Evolutionary conservation across 2,797 vertebrate genomes (phyloP), one percentile per base, ranked within the genome.

Genomic region (Epinephelus coioides): DNA sequence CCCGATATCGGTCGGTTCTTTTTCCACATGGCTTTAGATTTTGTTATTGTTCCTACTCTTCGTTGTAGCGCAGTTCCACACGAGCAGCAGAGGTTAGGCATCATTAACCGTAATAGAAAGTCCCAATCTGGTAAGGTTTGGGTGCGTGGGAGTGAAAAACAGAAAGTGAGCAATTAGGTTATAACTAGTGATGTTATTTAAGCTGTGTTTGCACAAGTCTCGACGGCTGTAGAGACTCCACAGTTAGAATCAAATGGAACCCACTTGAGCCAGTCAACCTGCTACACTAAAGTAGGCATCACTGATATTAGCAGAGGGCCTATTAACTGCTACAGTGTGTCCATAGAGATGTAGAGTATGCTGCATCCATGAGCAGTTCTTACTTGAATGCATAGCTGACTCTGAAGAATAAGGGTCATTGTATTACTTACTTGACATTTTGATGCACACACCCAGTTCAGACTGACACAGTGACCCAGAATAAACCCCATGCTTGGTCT

Each of bases 71-170:
- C 30, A 69, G 69, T 69, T 74, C 43, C 66, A 69, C 66, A 59
- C 44, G 44, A 67, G 65, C 43, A 49, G 69, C 19, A 57, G 43
- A 56, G 63, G 73, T 68, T 50, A 81, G 27, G 70, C 73, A 61
- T 78, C 73, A 76, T 76, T 80, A 79, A 80, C 51, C 1, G 15
- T 62, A 69, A 81, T 25, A 73, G 47, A 61, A 73, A 76, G 74
- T 68, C 53, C 21, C 40, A 73, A 19, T 81, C 49, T 79, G 74
- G 34, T 57, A 47, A 49, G 38, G 71, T 85, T 76, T 72, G 49
- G 30, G 30, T 56, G 47, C 3, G 55, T 38, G 62, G 49, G 49
- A 62, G 57, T 53, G 53, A 55, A 70, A 72, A 55, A 64, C 44
- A 30, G 23, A 81, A 76, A 76, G 30, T 76, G 46, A 55, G 73